Base-by-base conservation (phyloP, 1,140 invertebrate species). In the Drosophila watanabei region DNA sequence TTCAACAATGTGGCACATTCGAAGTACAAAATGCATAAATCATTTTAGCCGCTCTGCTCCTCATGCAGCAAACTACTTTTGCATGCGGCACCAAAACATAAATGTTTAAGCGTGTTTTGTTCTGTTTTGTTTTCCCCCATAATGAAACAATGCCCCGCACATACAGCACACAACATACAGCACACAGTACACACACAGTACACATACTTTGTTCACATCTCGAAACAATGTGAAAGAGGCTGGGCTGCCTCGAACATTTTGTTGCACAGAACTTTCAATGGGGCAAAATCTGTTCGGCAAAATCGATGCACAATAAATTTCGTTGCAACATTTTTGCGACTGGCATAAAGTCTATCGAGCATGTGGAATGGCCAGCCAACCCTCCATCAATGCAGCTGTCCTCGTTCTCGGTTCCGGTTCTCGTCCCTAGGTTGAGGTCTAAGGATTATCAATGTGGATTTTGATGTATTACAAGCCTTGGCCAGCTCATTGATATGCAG, bases 1-100 rank as follows among this genome's bases (percentile, higher is more conserved):
- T 87, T 80, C 83, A 83, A 84, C 84, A 87, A 87, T 87, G 84
- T 87, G 68, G 68, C 80, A 89, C 84, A 88, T 78, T 78, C 66
- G 52, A 75, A 75, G 71, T 45, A 73, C 82, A 63, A 75, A 75
- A 89, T 85, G 84, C 81, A 89, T 88, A 88, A 89, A 88, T 89
- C 85, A 88, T 89, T 59, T 57, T 60, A 45, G 32, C 24, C 33
- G 49, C 49, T 73, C 24, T 24, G 49, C 49, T 79, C 41, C 64
- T 65, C 64, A 32, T 46, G 71, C 71, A 73, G 68, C 68, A 61
- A 75, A 75, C 69, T 75, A 73, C 71, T 75, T 77, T 79, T 63
- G 59, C 57, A 71, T 76, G 70, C 56, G 76, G 72, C 49, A 78
- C 75, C 64, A 56, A 68, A 64, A 68, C 72, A 72, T 87, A 88